Percentiles rank a stretch among this genome's conserved stretches.
Conservation (phyloP, 2,888 invertebrate species). For the Dynastes maya region DNA sequence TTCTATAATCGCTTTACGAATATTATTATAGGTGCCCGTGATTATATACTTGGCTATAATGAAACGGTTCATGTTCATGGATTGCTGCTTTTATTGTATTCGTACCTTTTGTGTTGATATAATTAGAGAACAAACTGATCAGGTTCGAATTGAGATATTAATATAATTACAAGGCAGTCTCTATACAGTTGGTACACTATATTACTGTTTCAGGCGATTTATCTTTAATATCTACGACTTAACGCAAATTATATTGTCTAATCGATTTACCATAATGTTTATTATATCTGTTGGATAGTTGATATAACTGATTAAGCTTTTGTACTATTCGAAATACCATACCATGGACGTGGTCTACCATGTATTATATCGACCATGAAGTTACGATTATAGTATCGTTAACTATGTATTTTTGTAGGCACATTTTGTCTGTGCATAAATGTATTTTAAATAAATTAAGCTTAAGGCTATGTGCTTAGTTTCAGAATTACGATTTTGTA, state of each 20-base stretch:
- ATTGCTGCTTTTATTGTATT: conserved; percentile 32
- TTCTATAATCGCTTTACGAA: conserved; percentile 9
- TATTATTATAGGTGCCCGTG: conserved; percentile 19
- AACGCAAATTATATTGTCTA: conserved; percentile 2
- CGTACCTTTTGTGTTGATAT: conserved; percentile 18
- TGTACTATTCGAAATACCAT: background rate
- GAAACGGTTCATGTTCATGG: conserved; percentile 22
- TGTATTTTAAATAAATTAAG: no score
- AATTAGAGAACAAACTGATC: conserved; percentile 6
- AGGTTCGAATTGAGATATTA: conserved; percentile 20
- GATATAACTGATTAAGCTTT: background rate
- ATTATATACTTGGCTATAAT: conserved; percentile 22
- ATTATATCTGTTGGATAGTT: background rate
- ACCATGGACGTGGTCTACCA: no score
- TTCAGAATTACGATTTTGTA: background rate
- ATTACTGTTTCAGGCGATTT: background rate
- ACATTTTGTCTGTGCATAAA: no score
- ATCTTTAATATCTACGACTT: conserved; percentile 7
- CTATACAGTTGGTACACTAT: background rate
- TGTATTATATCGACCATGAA: no score
- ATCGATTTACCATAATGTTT: background rate
- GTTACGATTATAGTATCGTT: no score
- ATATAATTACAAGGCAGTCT: conserved; percentile 17
- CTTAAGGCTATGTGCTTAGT: no score
- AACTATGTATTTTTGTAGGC: no score